Evolutionary conservation across 1,140 invertebrate species (phyloP), one percentile per base, ranked within the genome.

Genomic region (Aphaenogaster rudis): DNA sequence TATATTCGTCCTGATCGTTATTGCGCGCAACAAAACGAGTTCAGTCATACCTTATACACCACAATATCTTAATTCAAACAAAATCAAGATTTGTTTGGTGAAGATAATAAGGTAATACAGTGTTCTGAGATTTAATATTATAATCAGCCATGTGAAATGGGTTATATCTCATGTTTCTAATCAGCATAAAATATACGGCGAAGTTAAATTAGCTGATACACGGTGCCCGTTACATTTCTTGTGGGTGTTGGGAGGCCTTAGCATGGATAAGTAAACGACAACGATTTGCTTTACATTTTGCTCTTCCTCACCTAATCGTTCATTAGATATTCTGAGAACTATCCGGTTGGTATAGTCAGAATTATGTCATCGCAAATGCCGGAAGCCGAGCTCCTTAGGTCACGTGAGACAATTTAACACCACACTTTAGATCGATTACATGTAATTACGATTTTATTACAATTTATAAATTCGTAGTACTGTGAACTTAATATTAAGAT

Each of bases 151-250:
- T 61, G 42, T 48, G 69, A 84, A 84, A 61, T 84, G 69, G 80
- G 28, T 74, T 63, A 48, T 84, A 84, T 61, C 54, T 84, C 80
- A 74, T 61, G 54, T 74, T 84, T 84, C 80, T 74, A 84, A 74
- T 84, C 67, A 84, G 54, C 80, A 84, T 84, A 84, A 84, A 84
- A 84, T 84, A 50, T 54, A n/a, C 54, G 69, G 54, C 42, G 8
- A 84, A 74, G 69, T 84, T 84, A 74, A 84, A 84, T 84, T 82
- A 72, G 54, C 80, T n/a, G 66, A 15, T 52, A 52, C 48, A 52
- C 66, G 15, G 17, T 15, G 67, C 42, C 17, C 69, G 54, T 45
- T 61, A 39, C 45, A 13, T 48, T 84, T 74, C 69, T 84, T 74
- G 67, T 84, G 80, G 69, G 50, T 72, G 67, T 48, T 36, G 67